Base-by-base conservation (phyloP, 2,113 vertebrate genomes). In the Podarcis cretensis region DNA sequence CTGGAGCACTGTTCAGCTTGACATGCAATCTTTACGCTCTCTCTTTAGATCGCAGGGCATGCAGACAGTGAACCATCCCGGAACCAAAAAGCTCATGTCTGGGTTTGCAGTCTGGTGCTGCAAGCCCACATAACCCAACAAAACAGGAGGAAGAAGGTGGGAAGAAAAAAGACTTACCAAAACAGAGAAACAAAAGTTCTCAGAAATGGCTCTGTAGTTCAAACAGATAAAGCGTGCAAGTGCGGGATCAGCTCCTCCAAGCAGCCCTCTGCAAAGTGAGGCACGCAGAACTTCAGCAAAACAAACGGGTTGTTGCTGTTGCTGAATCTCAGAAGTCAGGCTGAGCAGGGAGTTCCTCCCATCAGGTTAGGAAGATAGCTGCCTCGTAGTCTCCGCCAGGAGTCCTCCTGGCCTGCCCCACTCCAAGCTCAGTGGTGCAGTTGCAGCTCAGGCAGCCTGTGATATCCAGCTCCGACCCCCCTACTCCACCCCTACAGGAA, bases 271-370 rank as follows among this genome's bases (percentile, higher is more conserved):
- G 88, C 87, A 81, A 75, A 92, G 81, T 88, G 93, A 90, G 88
- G 91, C 73, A 14, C 59, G 85, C 90, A 89, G 91, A 94, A 92
- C 87, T 93, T 82, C 91, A 80, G 91, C 91, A 91, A 92, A 83
- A 93, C 91, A 93, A 92, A 94, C 93, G 94, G 90, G 91, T 91
- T 93, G 94, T 93, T 95, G 78, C 35, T 93, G 94, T 93, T 95
- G 78, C 35, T 18, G 79, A 40, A 5, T 54, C 48, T 54, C 48
- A 54, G 57, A 32, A 76, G 25, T 74, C 35, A 35, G 66, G 30
- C 48, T 21, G 77, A 87, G 84, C 0, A 88, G 93, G 92, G 94
- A 89, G 91, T 95, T 94, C 59, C 95, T 93, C 91, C 32, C 84
- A 65, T 74, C 30, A 10, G 74, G 90, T 89, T 92, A 89, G 92